A percentile compares a stretch with the other conserved stretches of the same genome.
phyloP scores from a whole-genome alignment of 2,113 vertebrate species.

The Zapus hudsonius region DNA sequence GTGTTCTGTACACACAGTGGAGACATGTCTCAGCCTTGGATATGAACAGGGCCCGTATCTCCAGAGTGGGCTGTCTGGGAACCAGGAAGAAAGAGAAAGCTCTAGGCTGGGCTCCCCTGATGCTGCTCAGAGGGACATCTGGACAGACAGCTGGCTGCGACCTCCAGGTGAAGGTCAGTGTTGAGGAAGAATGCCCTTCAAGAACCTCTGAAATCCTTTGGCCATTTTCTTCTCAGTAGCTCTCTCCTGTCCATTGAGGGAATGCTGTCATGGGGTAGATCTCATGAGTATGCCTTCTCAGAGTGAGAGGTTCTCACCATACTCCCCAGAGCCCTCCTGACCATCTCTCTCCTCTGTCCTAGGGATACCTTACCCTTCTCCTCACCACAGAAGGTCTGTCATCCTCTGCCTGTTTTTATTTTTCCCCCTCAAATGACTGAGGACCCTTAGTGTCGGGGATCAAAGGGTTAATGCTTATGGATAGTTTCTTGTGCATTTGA shows the following conservation, averaged over 20 bases:
- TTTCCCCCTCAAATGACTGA: not conserved
- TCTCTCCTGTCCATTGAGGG: not conserved
- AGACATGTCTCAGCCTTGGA: not conserved
- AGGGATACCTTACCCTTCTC: accelerated
- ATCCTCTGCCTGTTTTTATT: not conserved
- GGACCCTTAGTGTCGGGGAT: accelerated
- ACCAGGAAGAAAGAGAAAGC: accelerated
- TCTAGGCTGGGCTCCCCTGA: not conserved
- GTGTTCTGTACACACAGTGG: not conserved
- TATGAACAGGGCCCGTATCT: not conserved
- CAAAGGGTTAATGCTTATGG: not conserved
- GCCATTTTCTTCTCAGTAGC: not conserved
- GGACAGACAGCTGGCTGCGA: not conserved
- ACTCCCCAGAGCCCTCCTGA: not conserved
- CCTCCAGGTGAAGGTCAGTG: no score
- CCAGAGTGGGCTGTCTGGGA: not conserved
- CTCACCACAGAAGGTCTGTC: not conserved
- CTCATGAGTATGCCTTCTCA: not conserved
- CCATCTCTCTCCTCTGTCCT: not conserved
- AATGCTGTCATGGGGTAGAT: accelerated
- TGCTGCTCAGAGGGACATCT: not conserved
- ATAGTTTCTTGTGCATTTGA: not conserved
- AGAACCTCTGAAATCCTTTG: no score
- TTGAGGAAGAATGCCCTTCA: not conserved
- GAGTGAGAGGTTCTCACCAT: not conserved